A percentile compares a stretch with the other conserved stretches of the same genome.
Evolutionary conservation across 2,888 invertebrate species (phyloP).

Genomic region (Junonia oenone): DNA sequence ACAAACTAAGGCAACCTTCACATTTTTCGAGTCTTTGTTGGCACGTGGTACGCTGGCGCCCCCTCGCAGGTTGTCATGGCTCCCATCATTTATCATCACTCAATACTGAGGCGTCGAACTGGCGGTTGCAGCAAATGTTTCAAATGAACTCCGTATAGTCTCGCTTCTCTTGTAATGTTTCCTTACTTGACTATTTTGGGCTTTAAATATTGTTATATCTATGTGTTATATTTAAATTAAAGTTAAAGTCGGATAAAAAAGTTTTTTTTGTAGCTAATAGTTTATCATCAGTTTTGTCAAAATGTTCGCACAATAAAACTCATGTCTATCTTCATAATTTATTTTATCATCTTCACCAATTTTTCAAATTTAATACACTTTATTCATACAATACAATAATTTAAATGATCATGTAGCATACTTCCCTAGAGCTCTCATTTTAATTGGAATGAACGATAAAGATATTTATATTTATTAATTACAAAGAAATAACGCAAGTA

Average conservation of each 20-base stretch:
- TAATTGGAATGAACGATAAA: slow-evolving; percentile 79
- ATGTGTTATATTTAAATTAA: no score
- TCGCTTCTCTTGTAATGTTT: slow-evolving; percentile 11
- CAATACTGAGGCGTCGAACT: slow-evolving; percentile 73
- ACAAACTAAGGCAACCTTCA: slow-evolving; percentile 75
- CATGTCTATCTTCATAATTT: slow-evolving; percentile 68
- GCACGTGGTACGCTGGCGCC: slow-evolving; percentile 60
- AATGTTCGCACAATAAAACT: slow-evolving; percentile 37
- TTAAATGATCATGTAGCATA: slow-evolving; percentile 76
- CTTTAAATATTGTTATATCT: no score
- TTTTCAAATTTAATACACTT: slow-evolving; percentile 75
- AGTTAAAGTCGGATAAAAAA: no score
- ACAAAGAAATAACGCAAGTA: slow-evolving; percentile 75
- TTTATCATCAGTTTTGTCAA: neutral
- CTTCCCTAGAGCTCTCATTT: slow-evolving; percentile 71
- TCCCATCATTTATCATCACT: slow-evolving; percentile 72
- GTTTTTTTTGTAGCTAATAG: no score
- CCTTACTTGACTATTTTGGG: neutral
- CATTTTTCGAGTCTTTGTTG: slow-evolving; percentile 75
- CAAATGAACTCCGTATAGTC: slow-evolving; percentile 30
- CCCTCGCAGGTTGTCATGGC: slow-evolving; percentile 72
- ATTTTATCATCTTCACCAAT: slow-evolving; percentile 77
- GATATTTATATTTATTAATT: slow-evolving; percentile 68
- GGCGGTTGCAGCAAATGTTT: slow-evolving; percentile 55
- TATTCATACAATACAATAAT: slow-evolving; percentile 78